These are phyloP conservation scores for Sinocyclocheilus maitianheensis DNA, from an alignment of 2,113 vertebrate species.

Conservation along the genomic window DNA sequence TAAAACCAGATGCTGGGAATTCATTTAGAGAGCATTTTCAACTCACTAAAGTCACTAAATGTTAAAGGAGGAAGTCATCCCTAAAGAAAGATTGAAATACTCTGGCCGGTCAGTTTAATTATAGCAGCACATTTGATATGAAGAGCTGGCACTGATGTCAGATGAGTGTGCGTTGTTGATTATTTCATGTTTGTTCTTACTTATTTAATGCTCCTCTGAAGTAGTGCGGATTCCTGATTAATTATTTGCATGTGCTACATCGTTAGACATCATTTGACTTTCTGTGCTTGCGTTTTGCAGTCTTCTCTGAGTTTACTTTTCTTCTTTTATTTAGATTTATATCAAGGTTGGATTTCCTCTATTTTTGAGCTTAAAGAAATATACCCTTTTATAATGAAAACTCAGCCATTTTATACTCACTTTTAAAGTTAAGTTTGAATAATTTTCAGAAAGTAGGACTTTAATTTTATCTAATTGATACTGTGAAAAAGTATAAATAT, in stretches of 20 bases:
- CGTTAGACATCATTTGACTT: neutral
- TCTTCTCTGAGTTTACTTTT: neutral
- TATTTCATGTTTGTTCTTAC: conserved; percentile 16
- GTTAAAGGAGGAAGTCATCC: conserved; percentile 8
- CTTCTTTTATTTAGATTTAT: neutral
- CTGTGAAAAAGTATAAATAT: too few relatives aligned
- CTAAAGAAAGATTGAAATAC: conserved; percentile 32
- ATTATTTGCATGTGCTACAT: neutral
- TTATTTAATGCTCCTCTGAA: conserved; percentile 16
- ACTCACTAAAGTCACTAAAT: conserved; percentile 26
- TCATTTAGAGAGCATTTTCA: neutral
- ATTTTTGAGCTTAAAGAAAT: neutral
- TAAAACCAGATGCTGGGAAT: neutral
- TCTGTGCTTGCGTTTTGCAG: neutral
- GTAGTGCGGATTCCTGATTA: neutral
- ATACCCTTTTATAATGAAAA: neutral
- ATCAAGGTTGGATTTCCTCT: neutral
- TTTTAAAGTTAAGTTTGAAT: too few relatives aligned
- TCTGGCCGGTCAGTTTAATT: conserved; percentile 6
- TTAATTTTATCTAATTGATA: too few relatives aligned
- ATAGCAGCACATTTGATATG: neutral
- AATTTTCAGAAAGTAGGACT: too few relatives aligned
- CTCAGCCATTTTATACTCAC: neutral
- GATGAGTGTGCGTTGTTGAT: neutral
- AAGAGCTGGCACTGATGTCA: conserved; percentile 10